Conservation (phyloP, 2,888 invertebrate genomes). For the Melinaea marsaeus region DNA sequence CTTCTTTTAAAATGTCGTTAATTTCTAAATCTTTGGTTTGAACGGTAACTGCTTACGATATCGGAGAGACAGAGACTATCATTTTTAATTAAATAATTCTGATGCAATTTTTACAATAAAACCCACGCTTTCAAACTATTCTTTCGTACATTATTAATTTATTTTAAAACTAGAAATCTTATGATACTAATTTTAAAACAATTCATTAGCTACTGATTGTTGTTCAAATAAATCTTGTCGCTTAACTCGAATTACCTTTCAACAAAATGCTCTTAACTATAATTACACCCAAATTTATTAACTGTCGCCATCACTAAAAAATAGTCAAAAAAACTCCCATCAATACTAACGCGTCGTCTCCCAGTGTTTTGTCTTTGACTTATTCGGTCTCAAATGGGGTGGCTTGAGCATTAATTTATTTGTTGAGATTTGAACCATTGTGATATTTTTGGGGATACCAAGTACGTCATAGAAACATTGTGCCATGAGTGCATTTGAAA, state of each 20-base stretch:
- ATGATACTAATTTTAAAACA: conserved; percentile 17
- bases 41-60: conserved; percentile 34
- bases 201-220: conserved; percentile 37
- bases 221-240: conserved; percentile 57
- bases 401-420: conserved; percentile 50
- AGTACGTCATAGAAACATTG: conserved; percentile 51
- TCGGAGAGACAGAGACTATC: conserved; percentile 27
- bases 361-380: conserved; percentile 56
- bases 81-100: conserved; percentile 37
- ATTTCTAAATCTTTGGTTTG: conserved; percentile 36
- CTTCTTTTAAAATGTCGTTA: conserved; percentile 41
- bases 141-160: not conserved
- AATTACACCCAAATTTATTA: conserved; percentile 71
- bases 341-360: conserved; percentile 58
- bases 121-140: not conserved
- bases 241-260: conserved; percentile 68
- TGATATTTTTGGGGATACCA: conserved; percentile 56
- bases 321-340: conserved; percentile 50
- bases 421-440: conserved; percentile 58
- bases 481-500: conserved; percentile 49
- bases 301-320: conserved; percentile 45
- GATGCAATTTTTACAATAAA: conserved; percentile 9
- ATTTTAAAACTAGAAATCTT: not conserved
- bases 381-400: conserved; percentile 48
- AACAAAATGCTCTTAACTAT: conserved; percentile 67